Conservation (phyloP, 2,888 invertebrate genomes). For the Xanthia icteritia region DNA sequence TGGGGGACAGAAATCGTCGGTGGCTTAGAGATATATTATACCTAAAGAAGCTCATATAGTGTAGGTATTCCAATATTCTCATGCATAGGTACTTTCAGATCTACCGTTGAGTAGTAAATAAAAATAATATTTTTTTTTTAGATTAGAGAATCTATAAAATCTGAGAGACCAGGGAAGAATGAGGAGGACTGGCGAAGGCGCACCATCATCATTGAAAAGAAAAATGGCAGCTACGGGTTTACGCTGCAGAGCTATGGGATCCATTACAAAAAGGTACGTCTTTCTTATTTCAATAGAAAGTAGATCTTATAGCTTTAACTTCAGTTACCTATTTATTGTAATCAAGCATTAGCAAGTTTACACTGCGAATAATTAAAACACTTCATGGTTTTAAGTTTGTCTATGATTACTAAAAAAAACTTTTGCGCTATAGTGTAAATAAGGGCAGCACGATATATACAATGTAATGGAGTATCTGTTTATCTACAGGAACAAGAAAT, state of each 20-base stretch:
- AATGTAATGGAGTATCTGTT: background rate
- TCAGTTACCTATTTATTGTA: background rate
- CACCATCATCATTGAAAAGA: constrained; percentile 97
- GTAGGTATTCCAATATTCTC: background rate
- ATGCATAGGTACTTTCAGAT: background rate
- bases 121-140: constrained; percentile 58
- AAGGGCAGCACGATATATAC: background rate
- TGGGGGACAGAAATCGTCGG: constrained; percentile 1
- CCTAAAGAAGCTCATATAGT: background rate
- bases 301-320: background rate
- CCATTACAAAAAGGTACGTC: constrained; percentile 94
- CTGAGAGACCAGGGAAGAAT: constrained; percentile 79
- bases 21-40: background rate
- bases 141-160: constrained; percentile 85
- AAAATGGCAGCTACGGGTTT: constrained; percentile 97
- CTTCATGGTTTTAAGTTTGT: background rate
- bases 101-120: background rate
- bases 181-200: constrained; percentile 96
- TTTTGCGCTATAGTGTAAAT: background rate
- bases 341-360: constrained; percentile 3
- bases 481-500: constrained; percentile 94
- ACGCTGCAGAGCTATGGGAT: constrained; percentile 99
- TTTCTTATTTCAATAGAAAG: constrained; percentile 5
- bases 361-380: constrained; percentile 9
- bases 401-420: background rate